Evolutionary conservation across 64 coral and sea anemone genomes (phyloP).

Genomic region (Exaiptasia diaphana): DNA sequence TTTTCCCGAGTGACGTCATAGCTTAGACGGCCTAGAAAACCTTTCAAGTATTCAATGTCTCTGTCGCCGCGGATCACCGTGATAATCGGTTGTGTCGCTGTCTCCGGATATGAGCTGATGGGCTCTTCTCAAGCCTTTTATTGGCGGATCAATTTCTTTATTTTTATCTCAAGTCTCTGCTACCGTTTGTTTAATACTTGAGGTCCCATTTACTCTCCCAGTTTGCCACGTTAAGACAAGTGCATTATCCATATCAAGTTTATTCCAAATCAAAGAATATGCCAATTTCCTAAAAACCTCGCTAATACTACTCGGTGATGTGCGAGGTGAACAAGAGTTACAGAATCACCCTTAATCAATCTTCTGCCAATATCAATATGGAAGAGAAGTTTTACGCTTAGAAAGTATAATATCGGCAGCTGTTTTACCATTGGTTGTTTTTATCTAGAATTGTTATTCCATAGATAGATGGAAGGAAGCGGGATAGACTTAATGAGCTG

Average conservation of each 20-base stretch:
- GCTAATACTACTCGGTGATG: no score
- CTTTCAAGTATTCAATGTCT: conserved; percentile 3
- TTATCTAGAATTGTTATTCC: background rate
- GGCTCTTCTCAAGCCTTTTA: conserved; percentile 8
- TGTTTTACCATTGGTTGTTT: background rate
- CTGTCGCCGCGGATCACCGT: background rate
- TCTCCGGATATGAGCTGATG: conserved; percentile 16
- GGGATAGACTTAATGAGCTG: background rate
- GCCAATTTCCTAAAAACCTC: no score
- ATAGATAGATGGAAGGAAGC: background rate
- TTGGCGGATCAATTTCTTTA: conserved; percentile 33
- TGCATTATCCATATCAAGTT: background rate
- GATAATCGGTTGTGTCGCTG: background rate
- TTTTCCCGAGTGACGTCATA: conserved; percentile 8
- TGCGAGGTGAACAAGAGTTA: no score
- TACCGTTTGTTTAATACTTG: conserved; percentile 27
- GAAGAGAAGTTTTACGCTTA: background rate
- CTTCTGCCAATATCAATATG: conserved; percentile 2
- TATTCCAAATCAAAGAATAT: background rate
- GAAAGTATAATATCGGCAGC: background rate
- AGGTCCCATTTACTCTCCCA: conserved; percentile 10
- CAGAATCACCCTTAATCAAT: no score
- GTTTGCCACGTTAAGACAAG: background rate
- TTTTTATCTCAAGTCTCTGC: conserved; percentile 4
- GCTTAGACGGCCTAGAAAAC: conserved; percentile 5